Percentiles rank a stretch among this genome's conserved stretches.
Conservation (phyloP, 1,140 invertebrate species). For the Ooceraea biroi region DNA sequence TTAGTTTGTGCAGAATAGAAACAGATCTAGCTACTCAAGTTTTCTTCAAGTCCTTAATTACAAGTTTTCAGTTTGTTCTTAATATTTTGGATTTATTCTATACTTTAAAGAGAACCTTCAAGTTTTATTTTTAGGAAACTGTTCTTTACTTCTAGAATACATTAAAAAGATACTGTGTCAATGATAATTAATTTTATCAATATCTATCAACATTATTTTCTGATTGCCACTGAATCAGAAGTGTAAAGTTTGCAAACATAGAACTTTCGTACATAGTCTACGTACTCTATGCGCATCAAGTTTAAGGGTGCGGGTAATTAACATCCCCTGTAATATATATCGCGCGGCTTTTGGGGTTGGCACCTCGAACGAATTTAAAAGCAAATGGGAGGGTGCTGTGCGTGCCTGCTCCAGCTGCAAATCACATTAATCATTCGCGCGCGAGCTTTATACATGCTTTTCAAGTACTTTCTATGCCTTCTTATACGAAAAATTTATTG, state of each 20-base stretch:
- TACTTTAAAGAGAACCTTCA: not conserved
- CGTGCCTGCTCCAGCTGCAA: constrained; percentile 83
- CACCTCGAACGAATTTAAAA: constrained; percentile 77
- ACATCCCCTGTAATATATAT: constrained; percentile 82
- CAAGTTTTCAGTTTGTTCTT: constrained; percentile 13
- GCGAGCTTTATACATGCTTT: constrained; percentile 57
- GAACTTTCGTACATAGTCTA: constrained; percentile 36
- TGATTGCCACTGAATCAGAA: constrained; percentile 13
- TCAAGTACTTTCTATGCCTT: constrained; percentile 11
- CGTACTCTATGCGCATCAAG: constrained; percentile 19
- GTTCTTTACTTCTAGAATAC: not conserved
- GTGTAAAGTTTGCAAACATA: constrained; percentile 8
- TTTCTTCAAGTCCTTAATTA: constrained; percentile 8
- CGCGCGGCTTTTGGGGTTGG: constrained; percentile 80
- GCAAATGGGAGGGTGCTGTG: constrained; percentile 72
- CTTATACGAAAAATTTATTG: constrained; percentile 6
- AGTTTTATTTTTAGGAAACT: not conserved
- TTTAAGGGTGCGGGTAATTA: constrained; percentile 80
- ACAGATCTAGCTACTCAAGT: not conserved
- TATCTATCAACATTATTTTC: not conserved
- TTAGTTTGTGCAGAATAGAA: constrained; percentile 22
- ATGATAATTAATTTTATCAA: not conserved
- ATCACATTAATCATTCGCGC: constrained; percentile 84
- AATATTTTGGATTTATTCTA: constrained; percentile 14
- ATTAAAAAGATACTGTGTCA: not conserved